Conservation (phyloP, 2,113 vertebrate species). For the Potamarius usumacintae region DNA sequence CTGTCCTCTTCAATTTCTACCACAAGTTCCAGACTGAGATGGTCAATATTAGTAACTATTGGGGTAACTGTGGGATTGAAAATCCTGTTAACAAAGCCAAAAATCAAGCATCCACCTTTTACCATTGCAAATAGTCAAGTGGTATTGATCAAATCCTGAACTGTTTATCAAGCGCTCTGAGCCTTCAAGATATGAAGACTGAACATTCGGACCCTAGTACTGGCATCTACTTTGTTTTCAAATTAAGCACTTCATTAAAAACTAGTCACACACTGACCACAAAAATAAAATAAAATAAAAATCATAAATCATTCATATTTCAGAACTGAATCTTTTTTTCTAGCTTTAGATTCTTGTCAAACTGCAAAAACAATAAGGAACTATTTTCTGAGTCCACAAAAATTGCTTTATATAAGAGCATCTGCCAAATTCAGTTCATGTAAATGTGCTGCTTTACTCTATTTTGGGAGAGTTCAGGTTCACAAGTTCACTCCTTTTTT, state of each 20-base stretch:
- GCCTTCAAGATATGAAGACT: background rate
- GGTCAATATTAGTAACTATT: background rate
- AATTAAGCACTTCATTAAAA: background rate
- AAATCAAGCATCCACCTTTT: background rate
- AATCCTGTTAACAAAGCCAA: background rate
- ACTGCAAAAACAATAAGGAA: background rate
- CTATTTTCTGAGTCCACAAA: background rate
- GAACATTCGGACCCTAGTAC: background rate
- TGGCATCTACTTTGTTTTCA: background rate
- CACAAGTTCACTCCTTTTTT: slow-evolving; percentile 21
- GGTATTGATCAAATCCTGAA: background rate
- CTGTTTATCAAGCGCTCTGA: background rate
- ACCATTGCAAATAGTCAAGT: background rate
- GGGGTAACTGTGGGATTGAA: background rate
- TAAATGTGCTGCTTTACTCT: slow-evolving; percentile 21
- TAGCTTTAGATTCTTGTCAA: background rate
- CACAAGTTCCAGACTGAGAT: background rate
- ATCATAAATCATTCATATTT: background rate
- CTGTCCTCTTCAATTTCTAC: background rate
- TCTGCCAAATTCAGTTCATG: background rate
- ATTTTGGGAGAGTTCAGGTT: slow-evolving; percentile 28
- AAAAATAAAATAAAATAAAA: background rate
- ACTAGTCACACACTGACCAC: background rate
- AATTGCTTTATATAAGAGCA: background rate
- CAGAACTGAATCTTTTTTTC: background rate